Base-by-base conservation (phyloP, 2,888 invertebrate genomes). In the Chrysopilus asiliformis region DNA sequence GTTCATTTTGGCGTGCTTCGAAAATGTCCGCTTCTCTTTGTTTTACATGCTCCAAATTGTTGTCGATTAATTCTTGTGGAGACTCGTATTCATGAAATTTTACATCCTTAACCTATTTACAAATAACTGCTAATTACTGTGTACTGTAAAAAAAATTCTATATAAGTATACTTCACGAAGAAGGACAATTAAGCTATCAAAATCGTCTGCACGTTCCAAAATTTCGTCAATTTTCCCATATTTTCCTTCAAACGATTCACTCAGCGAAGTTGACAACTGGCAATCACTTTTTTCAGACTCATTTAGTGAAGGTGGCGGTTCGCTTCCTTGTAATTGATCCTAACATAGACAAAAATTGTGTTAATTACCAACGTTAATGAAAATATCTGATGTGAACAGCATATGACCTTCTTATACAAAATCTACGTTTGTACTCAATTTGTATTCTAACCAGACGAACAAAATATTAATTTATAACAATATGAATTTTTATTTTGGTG, bases 131-230 rank as follows among this genome's bases (percentile, higher is more conserved):
- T 13, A 14, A 6, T 17, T 17, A 5, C 5, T 31, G 18, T 17
- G 18, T 9, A 19, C 16, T 22, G 17, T 14, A 6, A 3, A 12
- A 34, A 19, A 16, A 32, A 20, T 39, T 13, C 14, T 3, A 3
- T 14, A 9, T 28, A 15, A 12, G 28, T 27, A 5, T 42, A 49
- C 47, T 22, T 49, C 45, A 19, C 42, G 27, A 26, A 51, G 37
- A 2, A 49, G 37, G 9, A 47, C 24, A 22, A 51, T 44, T 7
- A 51, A 42, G 25, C 47, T 47, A 8, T 51, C 45, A 28, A 49
- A 50, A 38, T 50, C 48, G 5, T 42, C 41, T 22, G 22, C 10
- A 22, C 10, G 7, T n/a, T n/a, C n/a, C n/a, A n/a, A n/a, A 3
- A 49, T 14, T 13, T 42, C 32, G 10, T 34, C 20, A 4, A 42